phyloP scores from a whole-genome alignment of 2,797 vertebrate genomes.

The Artibeus lituratus region DNA sequence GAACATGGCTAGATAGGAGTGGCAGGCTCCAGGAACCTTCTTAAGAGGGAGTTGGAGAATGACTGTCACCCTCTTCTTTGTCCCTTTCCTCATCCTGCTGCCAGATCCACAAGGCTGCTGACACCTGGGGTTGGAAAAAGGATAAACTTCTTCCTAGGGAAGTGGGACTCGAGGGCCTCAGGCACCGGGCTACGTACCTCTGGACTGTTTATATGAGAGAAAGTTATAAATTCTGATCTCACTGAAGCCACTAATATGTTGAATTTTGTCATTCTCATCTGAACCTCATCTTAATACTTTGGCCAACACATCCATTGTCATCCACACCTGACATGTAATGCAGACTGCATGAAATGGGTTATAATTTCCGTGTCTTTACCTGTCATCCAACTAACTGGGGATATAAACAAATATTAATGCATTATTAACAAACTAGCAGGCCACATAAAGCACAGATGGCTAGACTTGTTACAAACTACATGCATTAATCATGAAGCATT shows the following conservation, averaged over 20 bases:
- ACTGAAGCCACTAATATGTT: not conserved
- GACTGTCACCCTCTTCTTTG: not conserved
- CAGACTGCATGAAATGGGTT: not conserved
- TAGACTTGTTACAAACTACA: not conserved
- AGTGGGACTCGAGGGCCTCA: not conserved
- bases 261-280: not conserved
- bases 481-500: not conserved
- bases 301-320: not conserved
- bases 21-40: not conserved
- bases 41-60: not conserved
- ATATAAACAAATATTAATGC: not conserved
- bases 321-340: not conserved
- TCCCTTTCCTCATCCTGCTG: not conserved
- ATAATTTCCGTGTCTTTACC: not conserved
- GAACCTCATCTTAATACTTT: not conserved
- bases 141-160: not conserved
- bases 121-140: too few species aligned
- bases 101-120: not conserved
- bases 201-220: not conserved
- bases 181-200: not conserved
- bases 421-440: not conserved
- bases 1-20: not conserved
- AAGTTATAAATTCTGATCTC: not conserved
- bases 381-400: not conserved
- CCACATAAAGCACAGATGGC: not conserved